Percentiles rank a stretch among this genome's conserved stretches.
phyloP scores from a whole-genome alignment of 2,113 vertebrate genomes.

The Oryzias celebensis region DNA sequence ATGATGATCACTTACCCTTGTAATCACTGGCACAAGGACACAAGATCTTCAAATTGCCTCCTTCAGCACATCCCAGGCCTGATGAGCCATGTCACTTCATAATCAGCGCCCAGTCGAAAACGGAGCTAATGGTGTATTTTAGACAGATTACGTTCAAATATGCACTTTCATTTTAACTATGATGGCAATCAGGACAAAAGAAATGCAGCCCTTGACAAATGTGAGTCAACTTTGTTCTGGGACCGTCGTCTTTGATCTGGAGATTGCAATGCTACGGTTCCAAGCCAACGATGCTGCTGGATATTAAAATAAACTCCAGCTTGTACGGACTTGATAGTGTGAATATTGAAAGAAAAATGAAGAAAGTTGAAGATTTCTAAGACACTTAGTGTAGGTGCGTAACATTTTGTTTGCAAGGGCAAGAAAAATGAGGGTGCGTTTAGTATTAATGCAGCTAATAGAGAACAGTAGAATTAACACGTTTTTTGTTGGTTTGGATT shows the following conservation, averaged over 20 bases:
- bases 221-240: slow-evolving; percentile 23
- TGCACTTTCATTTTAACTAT: slow-evolving; percentile 15
- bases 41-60: background rate
- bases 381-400: too few relatives aligned
- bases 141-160: slow-evolving; percentile 1
- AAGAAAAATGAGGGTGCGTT: too few relatives aligned
- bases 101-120: slow-evolving; percentile 8
- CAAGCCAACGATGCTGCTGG: slow-evolving; percentile 24
- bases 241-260: slow-evolving; percentile 31
- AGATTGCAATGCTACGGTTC: slow-evolving; percentile 45
- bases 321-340: slow-evolving; percentile 1
- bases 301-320: slow-evolving; percentile 30
- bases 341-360: slow-evolving; percentile 20
- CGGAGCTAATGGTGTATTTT: slow-evolving; percentile 29
- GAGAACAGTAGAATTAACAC: too few relatives aligned
- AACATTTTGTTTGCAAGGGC: too few relatives aligned
- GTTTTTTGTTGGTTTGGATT: background rate
- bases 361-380: slow-evolving; percentile 9
- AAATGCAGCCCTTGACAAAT: slow-evolving; percentile 41
- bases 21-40: slow-evolving; percentile 6
- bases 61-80: background rate
- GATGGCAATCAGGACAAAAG: slow-evolving; percentile 40
- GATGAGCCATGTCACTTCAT: slow-evolving; percentile 16
- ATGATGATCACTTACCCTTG: background rate
- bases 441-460: too few relatives aligned